These are phyloP conservation scores for Oncorhynchus tshawytscha DNA, from an alignment of 2,113 vertebrate genomes.

Conservation along the genomic window DNA sequence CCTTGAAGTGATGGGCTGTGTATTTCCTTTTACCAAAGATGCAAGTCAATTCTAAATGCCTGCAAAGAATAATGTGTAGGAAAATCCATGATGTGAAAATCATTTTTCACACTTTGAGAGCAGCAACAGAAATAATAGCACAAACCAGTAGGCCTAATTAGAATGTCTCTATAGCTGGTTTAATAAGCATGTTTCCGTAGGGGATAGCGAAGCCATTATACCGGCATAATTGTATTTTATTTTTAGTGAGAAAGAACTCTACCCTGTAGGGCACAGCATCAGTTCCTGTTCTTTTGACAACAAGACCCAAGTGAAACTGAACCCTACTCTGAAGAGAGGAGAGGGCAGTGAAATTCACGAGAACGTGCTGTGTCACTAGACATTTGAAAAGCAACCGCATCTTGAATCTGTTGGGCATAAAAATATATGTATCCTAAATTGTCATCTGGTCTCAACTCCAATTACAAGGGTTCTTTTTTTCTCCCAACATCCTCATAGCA, in stretches of 20 bases:
- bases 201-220: conserved; percentile 70
- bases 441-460: neutral
- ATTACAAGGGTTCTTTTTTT: neutral
- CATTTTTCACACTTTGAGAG: conserved; percentile 24
- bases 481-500: no score
- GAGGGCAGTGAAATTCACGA: neutral
- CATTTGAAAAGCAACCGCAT: neutral
- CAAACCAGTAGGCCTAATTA: conserved; percentile 61
- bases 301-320: neutral
- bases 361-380: neutral
- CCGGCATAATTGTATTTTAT: conserved; percentile 77
- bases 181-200: conserved; percentile 70
- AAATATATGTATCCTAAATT: neutral
- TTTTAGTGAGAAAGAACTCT: conserved; percentile 72
- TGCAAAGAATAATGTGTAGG: neutral
- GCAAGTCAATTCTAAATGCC: no score
- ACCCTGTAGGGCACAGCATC: conserved; percentile 44
- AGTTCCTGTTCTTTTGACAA: conserved; percentile 27
- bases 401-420: neutral
- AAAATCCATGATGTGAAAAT: conserved; percentile 17
- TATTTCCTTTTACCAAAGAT: no score
- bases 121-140: conserved; percentile 26
- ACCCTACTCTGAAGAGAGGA: neutral
- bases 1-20: no score
- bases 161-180: conserved; percentile 58